These are phyloP conservation scores for Meloidogyne floridensis DNA, from an alignment of 1,140 invertebrate species.

Conservation along the genomic window DNA sequence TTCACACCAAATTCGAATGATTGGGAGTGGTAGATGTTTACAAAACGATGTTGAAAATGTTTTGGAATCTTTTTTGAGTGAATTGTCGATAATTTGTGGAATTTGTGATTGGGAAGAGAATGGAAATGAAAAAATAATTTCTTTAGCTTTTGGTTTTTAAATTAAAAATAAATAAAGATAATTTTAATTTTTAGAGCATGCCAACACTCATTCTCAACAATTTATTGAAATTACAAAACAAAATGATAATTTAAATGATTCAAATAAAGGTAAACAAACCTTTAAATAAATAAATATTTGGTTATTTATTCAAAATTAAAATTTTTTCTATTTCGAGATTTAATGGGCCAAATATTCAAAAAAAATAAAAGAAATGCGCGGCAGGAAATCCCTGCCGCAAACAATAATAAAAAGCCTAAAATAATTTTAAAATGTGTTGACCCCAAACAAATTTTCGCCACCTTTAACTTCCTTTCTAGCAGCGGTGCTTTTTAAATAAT, in stretches of 20 bases:
- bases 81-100: background rate
- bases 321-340: no score
- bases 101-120: background rate
- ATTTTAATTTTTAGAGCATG: background rate
- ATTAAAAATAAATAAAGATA: background rate
- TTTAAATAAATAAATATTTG: background rate
- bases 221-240: background rate
- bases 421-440: conserved; percentile 7
- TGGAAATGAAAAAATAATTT: background rate
- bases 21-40: background rate
- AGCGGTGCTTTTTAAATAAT: background rate
- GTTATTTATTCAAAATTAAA: no score
- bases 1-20: background rate
- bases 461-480: conserved; percentile 6
- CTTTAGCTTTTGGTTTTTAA: background rate
- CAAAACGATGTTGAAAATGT: background rate
- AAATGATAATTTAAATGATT: background rate
- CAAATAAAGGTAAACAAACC: background rate
- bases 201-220: background rate
- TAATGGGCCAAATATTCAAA: no score
- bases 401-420: background rate
- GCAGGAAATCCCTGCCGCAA: conserved; percentile 2
- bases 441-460: background rate
- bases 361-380: background rate
- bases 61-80: background rate